Percentiles rank a stretch among this genome's conserved stretches.
Evolutionary conservation across 2,888 invertebrate genomes (phyloP).

Genomic region (Pachymerium ferrugineum): DNA sequence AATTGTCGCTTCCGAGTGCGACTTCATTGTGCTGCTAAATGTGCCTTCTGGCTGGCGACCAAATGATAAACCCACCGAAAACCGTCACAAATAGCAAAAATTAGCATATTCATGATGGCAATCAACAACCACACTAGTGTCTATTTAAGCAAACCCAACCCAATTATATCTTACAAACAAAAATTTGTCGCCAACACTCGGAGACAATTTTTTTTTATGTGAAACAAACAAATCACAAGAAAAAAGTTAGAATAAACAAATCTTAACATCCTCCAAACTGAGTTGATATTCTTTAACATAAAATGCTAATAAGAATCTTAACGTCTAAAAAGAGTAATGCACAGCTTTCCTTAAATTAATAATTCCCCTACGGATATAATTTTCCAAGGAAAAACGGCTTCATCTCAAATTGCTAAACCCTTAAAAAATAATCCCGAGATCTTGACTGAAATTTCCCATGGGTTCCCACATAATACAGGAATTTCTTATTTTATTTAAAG

Average conservation of each 20-base stretch:
- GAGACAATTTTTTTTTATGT: no score
- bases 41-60: neutral
- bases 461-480: neutral
- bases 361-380: constrained; percentile 17
- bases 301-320: neutral
- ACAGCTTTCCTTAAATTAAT: neutral
- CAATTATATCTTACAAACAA: neutral
- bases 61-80: neutral
- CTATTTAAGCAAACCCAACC: neutral
- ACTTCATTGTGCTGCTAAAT: neutral
- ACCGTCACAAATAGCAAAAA: neutral
- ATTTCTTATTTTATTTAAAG: constrained; percentile 10
- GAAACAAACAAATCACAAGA: no score
- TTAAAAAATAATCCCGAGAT: constrained; percentile 2
- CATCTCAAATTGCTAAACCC: neutral
- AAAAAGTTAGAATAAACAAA: no score
- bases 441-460: constrained; percentile 7
- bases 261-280: no score
- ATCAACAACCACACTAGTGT: neutral
- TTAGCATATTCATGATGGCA: neutral
- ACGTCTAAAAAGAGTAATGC: neutral
- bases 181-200: neutral
- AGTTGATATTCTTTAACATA: no score
- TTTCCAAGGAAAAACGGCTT: neutral
- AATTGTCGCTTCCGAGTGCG: neutral